These are phyloP conservation scores for Muscidifurax raptorellus DNA, from an alignment of 1,140 invertebrate species.

Conservation along the genomic window DNA sequence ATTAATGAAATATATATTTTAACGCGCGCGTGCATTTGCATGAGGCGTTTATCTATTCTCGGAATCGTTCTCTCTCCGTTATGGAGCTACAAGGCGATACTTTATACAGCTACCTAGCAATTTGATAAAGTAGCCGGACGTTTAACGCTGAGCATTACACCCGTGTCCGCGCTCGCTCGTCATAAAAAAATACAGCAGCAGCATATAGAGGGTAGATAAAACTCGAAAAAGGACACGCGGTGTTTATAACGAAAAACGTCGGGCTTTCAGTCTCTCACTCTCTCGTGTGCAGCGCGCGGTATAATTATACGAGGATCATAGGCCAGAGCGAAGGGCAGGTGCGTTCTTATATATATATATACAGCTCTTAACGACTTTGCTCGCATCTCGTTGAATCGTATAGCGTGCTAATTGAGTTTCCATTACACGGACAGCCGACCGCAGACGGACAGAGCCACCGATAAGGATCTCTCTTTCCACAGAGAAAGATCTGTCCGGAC, in stretches of 20 bases:
- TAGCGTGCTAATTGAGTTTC: slow-evolving; percentile 62
- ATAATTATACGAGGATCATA: slow-evolving; percentile 39
- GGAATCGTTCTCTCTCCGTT: neutral
- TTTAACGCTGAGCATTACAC: neutral
- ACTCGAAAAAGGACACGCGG: neutral
- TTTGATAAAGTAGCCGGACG: neutral
- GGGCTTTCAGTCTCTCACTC: neutral
- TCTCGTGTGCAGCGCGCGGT: neutral
- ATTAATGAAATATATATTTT: neutral
- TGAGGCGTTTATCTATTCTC: neutral
- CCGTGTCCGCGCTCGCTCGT: neutral
- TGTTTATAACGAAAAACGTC: neutral
- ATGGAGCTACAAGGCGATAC: neutral
- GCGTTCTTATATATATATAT: neutral
- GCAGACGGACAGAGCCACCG: neutral
- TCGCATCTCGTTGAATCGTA: slow-evolving; percentile 42
- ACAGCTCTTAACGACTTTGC: slow-evolving; percentile 49
- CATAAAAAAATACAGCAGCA: neutral
- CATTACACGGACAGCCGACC: slow-evolving; percentile 52
- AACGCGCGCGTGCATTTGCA: neutral
- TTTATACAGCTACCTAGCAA: neutral
- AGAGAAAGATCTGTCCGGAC: slow-evolving; percentile 51
- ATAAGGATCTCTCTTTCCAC: neutral
- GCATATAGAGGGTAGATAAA: neutral
- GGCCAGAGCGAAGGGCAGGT: slow-evolving; percentile 39